These are phyloP conservation scores for Thrips palmi DNA, from an alignment of 1,140 invertebrate species.

Conservation along the genomic window DNA sequence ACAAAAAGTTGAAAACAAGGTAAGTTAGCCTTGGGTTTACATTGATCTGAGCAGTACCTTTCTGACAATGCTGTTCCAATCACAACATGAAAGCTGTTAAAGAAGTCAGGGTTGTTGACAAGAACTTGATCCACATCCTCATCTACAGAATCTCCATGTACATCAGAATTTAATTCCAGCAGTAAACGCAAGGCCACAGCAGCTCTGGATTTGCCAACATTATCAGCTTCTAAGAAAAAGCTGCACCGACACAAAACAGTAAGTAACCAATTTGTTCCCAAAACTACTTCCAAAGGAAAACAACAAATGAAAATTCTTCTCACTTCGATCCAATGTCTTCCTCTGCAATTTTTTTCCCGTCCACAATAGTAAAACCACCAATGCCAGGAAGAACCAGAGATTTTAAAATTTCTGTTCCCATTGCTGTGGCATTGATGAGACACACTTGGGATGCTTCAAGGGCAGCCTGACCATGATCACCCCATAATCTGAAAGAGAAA, in stretches of 20 bases:
- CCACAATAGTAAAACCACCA: conserved; percentile 90
- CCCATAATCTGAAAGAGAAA: conserved; percentile 62
- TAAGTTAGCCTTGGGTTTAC: conserved; percentile 5
- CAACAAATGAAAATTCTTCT: conserved; percentile 15
- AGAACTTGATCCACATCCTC: conserved; percentile 72
- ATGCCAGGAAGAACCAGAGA: conserved; percentile 86
- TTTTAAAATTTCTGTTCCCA: conserved; percentile 90
- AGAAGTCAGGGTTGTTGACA: conserved; percentile 71
- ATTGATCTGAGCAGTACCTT: conserved; percentile 33
- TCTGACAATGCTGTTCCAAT: conserved; percentile 71
- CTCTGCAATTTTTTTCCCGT: conserved; percentile 66
- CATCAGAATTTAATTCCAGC: conserved; percentile 83
- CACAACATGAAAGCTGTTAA: conserved; percentile 73
- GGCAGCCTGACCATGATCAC: conserved; percentile 83
- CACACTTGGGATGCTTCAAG: conserved; percentile 82
- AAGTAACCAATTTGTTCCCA: background rate
- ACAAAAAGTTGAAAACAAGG: background rate
- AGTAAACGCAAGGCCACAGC: conserved; percentile 63
- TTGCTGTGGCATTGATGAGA: conserved; percentile 81
- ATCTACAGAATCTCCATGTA: conserved; percentile 79
- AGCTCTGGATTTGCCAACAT: conserved; percentile 64
- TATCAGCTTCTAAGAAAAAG: conserved; percentile 71
- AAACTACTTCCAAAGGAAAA: conserved; percentile 6
- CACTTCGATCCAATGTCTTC: conserved; percentile 90
- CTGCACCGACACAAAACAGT: conserved; percentile 28